Percentiles rank a stretch among this genome's conserved stretches.
These are phyloP conservation scores for Catharus bicknelli DNA, from an alignment of 2,113 vertebrate species.

Conservation along the genomic window DNA sequence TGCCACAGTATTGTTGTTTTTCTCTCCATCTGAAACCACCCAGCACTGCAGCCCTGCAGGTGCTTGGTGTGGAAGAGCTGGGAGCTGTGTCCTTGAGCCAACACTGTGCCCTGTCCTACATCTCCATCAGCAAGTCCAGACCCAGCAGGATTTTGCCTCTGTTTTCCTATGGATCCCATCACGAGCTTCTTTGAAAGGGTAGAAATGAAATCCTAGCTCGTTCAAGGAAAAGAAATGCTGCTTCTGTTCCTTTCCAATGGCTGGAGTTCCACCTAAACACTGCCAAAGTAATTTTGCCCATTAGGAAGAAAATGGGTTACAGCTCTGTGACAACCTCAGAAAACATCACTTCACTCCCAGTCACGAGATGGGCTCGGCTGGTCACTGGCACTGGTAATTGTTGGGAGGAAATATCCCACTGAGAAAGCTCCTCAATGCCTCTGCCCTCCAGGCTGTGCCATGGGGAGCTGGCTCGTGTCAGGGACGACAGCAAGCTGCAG, in stretches of 20 bases:
- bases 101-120: background rate
- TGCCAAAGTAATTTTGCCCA: background rate
- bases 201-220: background rate
- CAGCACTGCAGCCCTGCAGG: background rate
- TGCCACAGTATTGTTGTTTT: background rate
- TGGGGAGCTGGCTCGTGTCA: background rate
- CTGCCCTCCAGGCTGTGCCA: background rate
- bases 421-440: background rate
- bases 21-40: background rate
- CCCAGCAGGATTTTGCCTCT: background rate
- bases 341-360: background rate
- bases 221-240: background rate
- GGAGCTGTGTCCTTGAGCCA: background rate
- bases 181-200: background rate
- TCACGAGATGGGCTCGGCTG: background rate
- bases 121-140: background rate
- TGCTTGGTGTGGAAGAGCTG: background rate
- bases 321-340: background rate
- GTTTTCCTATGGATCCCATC: background rate
- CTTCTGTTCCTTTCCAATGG: background rate
- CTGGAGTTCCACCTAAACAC: background rate
- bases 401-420: background rate
- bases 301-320: background rate
- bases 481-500: background rate
- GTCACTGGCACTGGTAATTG: background rate